Conservation (phyloP, 2,888 invertebrate genomes). For the Chironomus riparius region DNA sequence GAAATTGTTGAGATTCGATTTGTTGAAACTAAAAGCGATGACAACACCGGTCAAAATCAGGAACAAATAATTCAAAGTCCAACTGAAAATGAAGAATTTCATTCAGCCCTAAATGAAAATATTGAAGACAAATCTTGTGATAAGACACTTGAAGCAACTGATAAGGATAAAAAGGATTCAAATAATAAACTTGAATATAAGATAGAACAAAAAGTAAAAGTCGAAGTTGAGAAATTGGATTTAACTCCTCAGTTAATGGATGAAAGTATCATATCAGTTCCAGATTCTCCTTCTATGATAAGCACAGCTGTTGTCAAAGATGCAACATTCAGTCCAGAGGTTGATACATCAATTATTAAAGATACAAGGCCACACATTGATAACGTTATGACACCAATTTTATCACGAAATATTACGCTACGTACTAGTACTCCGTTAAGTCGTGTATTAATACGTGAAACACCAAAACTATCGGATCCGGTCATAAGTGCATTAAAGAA, state of each 20-base stretch:
- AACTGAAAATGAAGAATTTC: not conserved
- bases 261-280: conserved; percentile 6
- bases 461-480: not conserved
- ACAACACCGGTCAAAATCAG: not conserved
- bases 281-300: not conserved
- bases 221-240: not conserved
- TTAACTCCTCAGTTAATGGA: conserved; percentile 6
- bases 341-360: conserved; percentile 2
- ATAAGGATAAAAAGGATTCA: not conserved
- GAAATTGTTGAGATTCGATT: too few relatives aligned
- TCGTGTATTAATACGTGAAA: not conserved
- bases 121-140: not conserved
- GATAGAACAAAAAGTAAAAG: not conserved
- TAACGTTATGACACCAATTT: not conserved
- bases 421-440: conserved; percentile 3
- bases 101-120: not conserved
- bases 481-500: not conserved
- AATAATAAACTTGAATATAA: not conserved
- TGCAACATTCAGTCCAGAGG: conserved; percentile 13
- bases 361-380: conserved; percentile 5
- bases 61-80: not conserved
- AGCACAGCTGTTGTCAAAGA: not conserved
- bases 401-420: not conserved
- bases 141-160: too few relatives aligned
- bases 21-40: too few relatives aligned